These are phyloP conservation scores for Carlito syrichta DNA, from an alignment of 2,113 vertebrate species.

Conservation along the genomic window DNA sequence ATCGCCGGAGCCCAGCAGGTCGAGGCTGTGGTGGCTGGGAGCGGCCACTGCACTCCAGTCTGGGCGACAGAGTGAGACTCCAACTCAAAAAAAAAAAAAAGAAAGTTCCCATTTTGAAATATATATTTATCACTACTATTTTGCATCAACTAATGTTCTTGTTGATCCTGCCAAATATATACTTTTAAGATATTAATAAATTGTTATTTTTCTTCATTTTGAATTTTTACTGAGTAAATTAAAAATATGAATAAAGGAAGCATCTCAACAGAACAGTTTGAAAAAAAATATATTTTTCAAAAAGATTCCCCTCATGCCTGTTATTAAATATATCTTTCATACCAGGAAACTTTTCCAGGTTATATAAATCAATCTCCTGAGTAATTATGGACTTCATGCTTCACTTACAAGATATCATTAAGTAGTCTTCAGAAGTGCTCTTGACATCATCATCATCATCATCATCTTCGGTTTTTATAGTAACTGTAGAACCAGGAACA, in stretches of 20 bases:
- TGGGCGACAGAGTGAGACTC: too few species aligned
- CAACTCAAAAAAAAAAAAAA: too few species aligned
- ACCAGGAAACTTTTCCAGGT: slow-evolving; percentile 49
- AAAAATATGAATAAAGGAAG: slow-evolving; percentile 16
- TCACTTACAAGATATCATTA: slow-evolving; percentile 98
- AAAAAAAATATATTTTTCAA: slow-evolving; percentile 24
- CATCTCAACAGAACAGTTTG: background rate
- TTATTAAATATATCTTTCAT: slow-evolving; percentile 25
- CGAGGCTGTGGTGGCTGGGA: too few species aligned
- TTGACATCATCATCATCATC: slow-evolving; percentile 92
- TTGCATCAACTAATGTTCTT: background rate
- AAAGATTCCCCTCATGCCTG: background rate
- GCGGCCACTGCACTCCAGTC: too few species aligned
- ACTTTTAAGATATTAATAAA: slow-evolving; percentile 37
- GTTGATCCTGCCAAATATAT: background rate
- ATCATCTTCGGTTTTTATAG: slow-evolving; percentile 93
- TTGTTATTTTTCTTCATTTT: slow-evolving; percentile 11
- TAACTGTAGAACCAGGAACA: slow-evolving; percentile 89
- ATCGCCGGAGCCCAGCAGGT: too few species aligned
- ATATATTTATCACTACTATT: slow-evolving; percentile 2
- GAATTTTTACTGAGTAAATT: slow-evolving; percentile 23
- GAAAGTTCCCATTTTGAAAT: background rate
- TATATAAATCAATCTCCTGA: slow-evolving; percentile 40
- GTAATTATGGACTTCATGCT: slow-evolving; percentile 57
- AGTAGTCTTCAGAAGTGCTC: slow-evolving; percentile 97